Base-by-base conservation (phyloP, 2,888 invertebrate genomes). In the Drosophila barbarae region DNA sequence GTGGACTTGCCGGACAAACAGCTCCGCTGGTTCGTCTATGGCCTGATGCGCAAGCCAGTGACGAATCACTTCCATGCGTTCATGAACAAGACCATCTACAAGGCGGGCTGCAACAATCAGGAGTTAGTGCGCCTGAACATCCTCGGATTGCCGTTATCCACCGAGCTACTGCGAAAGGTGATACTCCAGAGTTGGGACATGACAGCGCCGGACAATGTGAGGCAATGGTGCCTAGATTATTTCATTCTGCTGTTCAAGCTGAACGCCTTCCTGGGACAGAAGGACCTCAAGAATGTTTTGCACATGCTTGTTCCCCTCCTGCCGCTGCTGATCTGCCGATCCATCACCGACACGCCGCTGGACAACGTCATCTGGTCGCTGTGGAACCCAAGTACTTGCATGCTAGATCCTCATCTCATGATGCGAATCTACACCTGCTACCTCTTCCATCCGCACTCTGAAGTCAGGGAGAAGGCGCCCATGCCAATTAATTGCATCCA, bases 91-190 rank as follows among this genome's bases (percentile, higher is more conserved):
- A 81, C 84, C 21, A 71, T 59, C 26, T 85, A 79, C 18, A 41
- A 72, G 8, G 13, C 61, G 0, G 86, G 85, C 8, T 73, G 76
- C 41, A 76, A 51, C 13, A 85, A 85, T 21, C 10, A 56, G 0
- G 72, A 80, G 13, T 61, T 87, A 9, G 58, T 71, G 4, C 71
- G 71, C 0, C 56, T 77, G 0, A 77, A 79, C 5, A 82, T 87
- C 3, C 47, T 90, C 0, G 90, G 90, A 0, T 32, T 90, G 32
- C 90, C 89, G 3, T 46, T 89, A 32, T 87, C 76, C 32, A 39
- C 72, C 0, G 57, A 74, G n/a, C 55, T 90, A 12, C 36, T 90
- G 34, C 71, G 77, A 0, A 82, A 87, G 59, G 57, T 90, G 5
- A 68, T 87, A 1, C 15, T 60, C 1, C 41, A 21, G 7, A 73